Evolutionary conservation across 2,797 vertebrate genomes (phyloP), one percentile per base, ranked within the genome.

Genomic region (Tangara arthus): DNA sequence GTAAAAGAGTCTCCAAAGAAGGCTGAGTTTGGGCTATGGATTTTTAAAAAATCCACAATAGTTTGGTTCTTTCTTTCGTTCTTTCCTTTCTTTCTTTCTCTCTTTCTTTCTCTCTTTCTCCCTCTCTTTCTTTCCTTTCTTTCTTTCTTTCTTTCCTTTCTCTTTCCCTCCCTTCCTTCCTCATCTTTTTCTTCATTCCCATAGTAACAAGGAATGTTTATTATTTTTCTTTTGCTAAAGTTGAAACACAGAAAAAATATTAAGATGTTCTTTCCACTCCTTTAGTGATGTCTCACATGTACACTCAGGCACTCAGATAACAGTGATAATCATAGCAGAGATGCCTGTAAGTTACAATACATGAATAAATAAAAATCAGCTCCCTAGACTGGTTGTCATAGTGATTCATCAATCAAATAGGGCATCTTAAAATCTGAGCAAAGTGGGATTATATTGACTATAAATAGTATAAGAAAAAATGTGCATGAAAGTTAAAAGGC

Each of bases 141-240:
- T 11, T 35, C 5, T 44, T 4, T 1, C 41, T 27, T 21, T 39
- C 35, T 30, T 80, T 66, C 39, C 59, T 75, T 32, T 20, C 22
- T 37, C 68, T 60, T 34, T 27, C 21, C 28, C 71, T 77, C 50
- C 49, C 56, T 68, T 30, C 30, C 15, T 56, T n/a, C 24, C 7
- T 69, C 21, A 13, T 18, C 18, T 30, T 30, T 34, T 15, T 16
- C 5, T 42, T 8, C 60, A 87, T 47, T 80, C 82, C 60, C 71
- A 61, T 76, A 90, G 39, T 90, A 95, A 81, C 47, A 75, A 32
- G 87, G 78, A 96, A 89, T 84, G 65, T 95, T 81, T 94, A 71
- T 82, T 90, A 87, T 94, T 97, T 97, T 97, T 92, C 94, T 97
- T 97, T 98, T 98, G 98, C 98, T 98, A 98, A 98, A 98, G 98